Percentiles rank a stretch among this genome's conserved stretches.
phyloP scores from a whole-genome alignment of 2,113 vertebrate genomes.

The Eupsittula cactorum region DNA sequence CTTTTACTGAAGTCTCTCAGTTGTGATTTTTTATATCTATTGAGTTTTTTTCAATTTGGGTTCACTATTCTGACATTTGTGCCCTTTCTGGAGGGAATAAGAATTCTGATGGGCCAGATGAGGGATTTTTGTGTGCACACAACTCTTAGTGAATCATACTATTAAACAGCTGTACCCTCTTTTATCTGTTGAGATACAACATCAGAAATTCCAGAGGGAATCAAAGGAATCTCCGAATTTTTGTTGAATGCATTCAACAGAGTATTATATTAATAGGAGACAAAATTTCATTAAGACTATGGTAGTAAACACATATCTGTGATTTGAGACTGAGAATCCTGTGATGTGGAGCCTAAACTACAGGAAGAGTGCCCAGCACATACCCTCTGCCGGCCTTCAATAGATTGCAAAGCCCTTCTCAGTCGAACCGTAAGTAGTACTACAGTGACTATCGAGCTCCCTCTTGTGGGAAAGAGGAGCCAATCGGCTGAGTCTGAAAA shows the following conservation, averaged over 20 bases:
- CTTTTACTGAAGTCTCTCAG: neutral
- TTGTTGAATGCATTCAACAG: neutral
- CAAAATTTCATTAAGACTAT: neutral
- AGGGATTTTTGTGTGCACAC: neutral
- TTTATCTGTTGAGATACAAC: neutral
- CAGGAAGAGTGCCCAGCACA: neutral
- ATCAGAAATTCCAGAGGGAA: neutral
- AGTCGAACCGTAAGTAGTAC: accelerated
- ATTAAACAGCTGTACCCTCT: neutral
- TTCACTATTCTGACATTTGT: neutral
- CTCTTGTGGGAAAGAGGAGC: constrained; percentile 1
- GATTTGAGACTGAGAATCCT: neutral
- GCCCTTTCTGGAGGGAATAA: neutral
- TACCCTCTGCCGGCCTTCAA: neutral
- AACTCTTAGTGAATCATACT: neutral
- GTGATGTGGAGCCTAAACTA: neutral
- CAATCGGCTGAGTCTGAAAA: no score
- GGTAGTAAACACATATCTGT: neutral
- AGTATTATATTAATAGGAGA: neutral
- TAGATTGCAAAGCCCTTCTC: neutral
- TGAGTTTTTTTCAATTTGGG: neutral
- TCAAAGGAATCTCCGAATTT: neutral
- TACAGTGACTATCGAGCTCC: neutral
- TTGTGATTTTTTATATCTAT: neutral
- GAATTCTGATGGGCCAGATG: neutral